Evolutionary conservation across 2,113 vertebrate genomes (phyloP).

Genomic region (Carollia perspicillata): DNA sequence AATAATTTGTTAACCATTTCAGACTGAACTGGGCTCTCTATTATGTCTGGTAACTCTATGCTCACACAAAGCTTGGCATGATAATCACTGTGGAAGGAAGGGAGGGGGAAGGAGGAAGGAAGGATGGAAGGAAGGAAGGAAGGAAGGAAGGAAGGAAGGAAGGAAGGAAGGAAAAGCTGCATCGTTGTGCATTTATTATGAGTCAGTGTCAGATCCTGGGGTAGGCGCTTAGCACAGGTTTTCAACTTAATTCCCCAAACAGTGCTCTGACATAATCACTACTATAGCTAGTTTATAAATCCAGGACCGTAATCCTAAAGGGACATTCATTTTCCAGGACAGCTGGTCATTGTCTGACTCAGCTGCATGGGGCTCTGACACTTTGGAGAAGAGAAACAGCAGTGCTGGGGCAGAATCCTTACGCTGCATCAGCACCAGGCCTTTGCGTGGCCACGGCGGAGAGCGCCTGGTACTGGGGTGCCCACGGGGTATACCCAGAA

Average conservation of each 20-base stretch:
- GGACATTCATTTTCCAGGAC: too few species aligned
- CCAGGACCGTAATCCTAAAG: not conserved
- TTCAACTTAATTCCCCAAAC: not conserved
- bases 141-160: too few species aligned
- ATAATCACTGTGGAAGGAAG: not conserved
- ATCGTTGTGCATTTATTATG: too few species aligned
- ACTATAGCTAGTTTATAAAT: not conserved
- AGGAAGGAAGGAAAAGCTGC: not conserved
- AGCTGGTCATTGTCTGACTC: not conserved
- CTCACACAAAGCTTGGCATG: not conserved
- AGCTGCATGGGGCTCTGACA: too few species aligned
- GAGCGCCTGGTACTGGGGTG: too few species aligned
- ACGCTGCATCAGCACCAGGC: fast-evolving
- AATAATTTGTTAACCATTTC: not conserved
- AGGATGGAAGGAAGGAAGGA: not conserved
- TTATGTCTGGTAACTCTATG: not conserved
- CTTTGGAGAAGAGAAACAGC: not conserved
- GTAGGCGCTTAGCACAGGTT: not conserved
- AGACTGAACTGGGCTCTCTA: not conserved
- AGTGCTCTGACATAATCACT: too few species aligned
- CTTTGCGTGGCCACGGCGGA: fast-evolving
- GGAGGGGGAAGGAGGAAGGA: too few species aligned
- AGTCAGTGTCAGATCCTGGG: not conserved
- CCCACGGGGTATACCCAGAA: not conserved
- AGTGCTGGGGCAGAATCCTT: not conserved